These are phyloP conservation scores for Lepidocolaptes lacrymiger DNA, from an alignment of 2,797 vertebrate species.

Conservation along the genomic window DNA sequence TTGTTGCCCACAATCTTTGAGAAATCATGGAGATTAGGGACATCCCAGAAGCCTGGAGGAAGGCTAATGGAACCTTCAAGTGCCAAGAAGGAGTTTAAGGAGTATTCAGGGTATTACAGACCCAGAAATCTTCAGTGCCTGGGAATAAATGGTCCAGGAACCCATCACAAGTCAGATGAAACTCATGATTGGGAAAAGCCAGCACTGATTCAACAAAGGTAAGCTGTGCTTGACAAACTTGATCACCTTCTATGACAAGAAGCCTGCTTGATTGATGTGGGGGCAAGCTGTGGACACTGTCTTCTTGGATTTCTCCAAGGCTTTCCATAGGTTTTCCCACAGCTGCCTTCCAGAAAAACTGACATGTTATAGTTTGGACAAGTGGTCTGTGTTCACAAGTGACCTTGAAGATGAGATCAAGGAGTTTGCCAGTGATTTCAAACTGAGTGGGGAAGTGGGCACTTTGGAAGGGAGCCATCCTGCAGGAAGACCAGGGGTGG, in stretches of 20 bases:
- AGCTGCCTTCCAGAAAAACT: not conserved
- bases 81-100: not conserved
- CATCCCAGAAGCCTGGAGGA: not conserved
- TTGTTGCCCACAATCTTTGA: not conserved
- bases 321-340: not conserved
- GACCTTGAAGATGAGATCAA: not conserved
- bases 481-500: not conserved
- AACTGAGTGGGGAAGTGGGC: not conserved
- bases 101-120: not conserved
- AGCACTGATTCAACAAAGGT: not conserved
- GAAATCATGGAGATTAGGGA: not conserved
- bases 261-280: not conserved
- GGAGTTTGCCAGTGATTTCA: not conserved
- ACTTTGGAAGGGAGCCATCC: not conserved
- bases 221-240: not conserved
- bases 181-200: not conserved
- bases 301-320: not conserved
- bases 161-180: not conserved
- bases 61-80: not conserved
- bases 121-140: not conserved
- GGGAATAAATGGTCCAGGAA: not conserved
- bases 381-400: not conserved
- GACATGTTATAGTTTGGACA: not conserved
- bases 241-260: not conserved
- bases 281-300: too few species aligned